phyloP scores from a whole-genome alignment of 1,140 invertebrate genomes.

The Danaus melanippus region DNA sequence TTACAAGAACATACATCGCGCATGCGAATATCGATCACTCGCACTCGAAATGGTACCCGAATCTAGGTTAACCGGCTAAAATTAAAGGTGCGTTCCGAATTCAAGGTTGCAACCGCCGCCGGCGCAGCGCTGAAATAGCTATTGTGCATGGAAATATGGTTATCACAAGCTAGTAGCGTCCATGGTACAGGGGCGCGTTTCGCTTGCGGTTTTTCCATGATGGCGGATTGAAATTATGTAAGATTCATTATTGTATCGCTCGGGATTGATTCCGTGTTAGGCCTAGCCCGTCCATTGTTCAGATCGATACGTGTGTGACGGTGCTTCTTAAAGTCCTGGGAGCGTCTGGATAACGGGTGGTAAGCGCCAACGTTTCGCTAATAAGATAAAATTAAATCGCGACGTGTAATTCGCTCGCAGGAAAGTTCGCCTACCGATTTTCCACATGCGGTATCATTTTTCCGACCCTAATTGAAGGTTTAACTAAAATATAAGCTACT shows the following conservation, averaged over 20 bases:
- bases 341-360: slow-evolving; percentile 39
- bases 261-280: slow-evolving; percentile 30
- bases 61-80: slow-evolving; percentile 70
- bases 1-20: slow-evolving; percentile 46
- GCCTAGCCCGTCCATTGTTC: slow-evolving; percentile 22
- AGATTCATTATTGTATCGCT: slow-evolving; percentile 56
- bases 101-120: slow-evolving; percentile 64
- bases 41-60: slow-evolving; percentile 53
- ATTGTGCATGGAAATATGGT: slow-evolving; percentile 57
- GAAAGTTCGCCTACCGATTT: slow-evolving; percentile 9
- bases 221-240: slow-evolving; percentile 64
- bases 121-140: slow-evolving; percentile 61
- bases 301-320: slow-evolving; percentile 38
- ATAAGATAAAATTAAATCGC: slow-evolving; percentile 59
- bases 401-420: slow-evolving; percentile 21
- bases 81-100: slow-evolving; percentile 67
- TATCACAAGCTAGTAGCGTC: slow-evolving; percentile 36
- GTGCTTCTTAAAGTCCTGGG: slow-evolving; percentile 28
- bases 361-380: slow-evolving; percentile 33
- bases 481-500: slow-evolving; percentile 7
- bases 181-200: slow-evolving; percentile 45
- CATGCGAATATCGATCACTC: slow-evolving; percentile 60
- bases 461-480: slow-evolving; percentile 8
- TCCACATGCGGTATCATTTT: slow-evolving; percentile 7
- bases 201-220: slow-evolving; percentile 34